These are phyloP conservation scores for Amphiprion clarkii DNA, from an alignment of 2,797 vertebrate species.

Conservation along the genomic window DNA sequence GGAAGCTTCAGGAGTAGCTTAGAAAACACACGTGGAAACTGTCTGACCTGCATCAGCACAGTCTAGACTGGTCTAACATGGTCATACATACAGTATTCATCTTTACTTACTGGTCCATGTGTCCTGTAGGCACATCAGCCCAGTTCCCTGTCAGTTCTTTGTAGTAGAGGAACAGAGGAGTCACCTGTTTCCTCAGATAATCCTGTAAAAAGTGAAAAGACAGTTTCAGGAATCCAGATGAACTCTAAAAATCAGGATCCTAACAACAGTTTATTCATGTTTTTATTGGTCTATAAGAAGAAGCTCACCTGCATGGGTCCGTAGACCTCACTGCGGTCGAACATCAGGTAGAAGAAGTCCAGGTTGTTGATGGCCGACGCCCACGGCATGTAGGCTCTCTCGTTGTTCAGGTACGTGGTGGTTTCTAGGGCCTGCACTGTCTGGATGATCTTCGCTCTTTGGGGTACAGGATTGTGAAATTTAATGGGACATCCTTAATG, in stretches of 20 bases:
- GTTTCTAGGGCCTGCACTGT: conserved; percentile 87
- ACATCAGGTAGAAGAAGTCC: conserved; percentile 92
- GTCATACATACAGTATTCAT: too few relatives aligned
- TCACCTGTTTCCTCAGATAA: neutral
- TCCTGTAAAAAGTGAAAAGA: neutral
- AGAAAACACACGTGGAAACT: too few relatives aligned
- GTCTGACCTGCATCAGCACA: too few relatives aligned
- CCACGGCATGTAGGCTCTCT: conserved; percentile 92
- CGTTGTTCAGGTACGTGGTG: conserved; percentile 85
- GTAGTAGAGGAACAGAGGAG: neutral
- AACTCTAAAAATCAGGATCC: too few relatives aligned
- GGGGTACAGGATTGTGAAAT: too few relatives aligned
- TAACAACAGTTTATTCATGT: neutral
- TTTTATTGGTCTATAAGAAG: too few relatives aligned
- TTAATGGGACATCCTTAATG: too few relatives aligned
- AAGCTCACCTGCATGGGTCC: conserved; percentile 89
- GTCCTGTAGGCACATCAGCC: neutral
- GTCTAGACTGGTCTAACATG: too few relatives aligned
- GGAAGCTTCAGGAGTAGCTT: too few relatives aligned
- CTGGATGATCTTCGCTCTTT: conserved; percentile 82
- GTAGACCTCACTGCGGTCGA: conserved; percentile 91
- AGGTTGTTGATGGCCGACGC: conserved; percentile 87
- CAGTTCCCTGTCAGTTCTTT: neutral
- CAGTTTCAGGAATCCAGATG: neutral
- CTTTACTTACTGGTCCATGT: neutral